phyloP scores from a whole-genome alignment of 2,888 invertebrate genomes.

The Campoplex nolae region DNA sequence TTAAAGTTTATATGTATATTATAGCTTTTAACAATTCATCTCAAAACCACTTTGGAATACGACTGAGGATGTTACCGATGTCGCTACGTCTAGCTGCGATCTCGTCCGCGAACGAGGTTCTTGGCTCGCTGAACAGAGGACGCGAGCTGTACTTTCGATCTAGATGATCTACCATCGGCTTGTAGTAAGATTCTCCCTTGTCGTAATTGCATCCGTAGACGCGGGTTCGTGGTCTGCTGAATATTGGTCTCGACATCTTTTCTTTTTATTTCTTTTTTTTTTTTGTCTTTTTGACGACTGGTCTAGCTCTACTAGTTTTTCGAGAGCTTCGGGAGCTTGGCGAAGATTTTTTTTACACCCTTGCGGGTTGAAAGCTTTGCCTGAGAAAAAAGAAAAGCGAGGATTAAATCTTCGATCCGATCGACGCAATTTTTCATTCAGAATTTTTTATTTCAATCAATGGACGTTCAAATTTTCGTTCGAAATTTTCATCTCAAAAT shows the following conservation, averaged over 20 bases:
- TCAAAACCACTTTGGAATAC: conserved; percentile 84
- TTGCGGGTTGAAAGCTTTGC: background rate
- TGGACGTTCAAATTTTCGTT: too few relatives aligned
- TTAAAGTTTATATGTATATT: conserved; percentile 1
- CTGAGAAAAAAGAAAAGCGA: background rate
- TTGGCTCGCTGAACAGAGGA: conserved; percentile 83
- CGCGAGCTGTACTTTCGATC: conserved; percentile 89
- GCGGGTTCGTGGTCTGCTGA: conserved; percentile 90
- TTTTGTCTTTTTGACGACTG: background rate
- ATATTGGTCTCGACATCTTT: conserved; percentile 83
- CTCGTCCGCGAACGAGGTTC: conserved; percentile 85
- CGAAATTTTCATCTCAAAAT: too few relatives aligned
- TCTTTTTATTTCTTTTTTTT: conserved; percentile 10
- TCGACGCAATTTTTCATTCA: background rate
- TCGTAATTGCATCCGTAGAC: conserved; percentile 95
- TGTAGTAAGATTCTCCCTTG: conserved; percentile 93
- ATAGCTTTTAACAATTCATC: conserved; percentile 29
- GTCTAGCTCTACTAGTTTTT: background rate
- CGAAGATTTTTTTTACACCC: background rate
- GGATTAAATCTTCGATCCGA: background rate
- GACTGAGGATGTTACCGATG: conserved; percentile 84
- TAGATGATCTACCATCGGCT: conserved; percentile 90
- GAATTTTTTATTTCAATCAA: too few relatives aligned
- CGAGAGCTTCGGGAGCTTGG: background rate
- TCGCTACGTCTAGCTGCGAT: conserved; percentile 85